Conservation (phyloP, 2,113 vertebrate genomes). For the Aegithalos caudatus region DNA sequence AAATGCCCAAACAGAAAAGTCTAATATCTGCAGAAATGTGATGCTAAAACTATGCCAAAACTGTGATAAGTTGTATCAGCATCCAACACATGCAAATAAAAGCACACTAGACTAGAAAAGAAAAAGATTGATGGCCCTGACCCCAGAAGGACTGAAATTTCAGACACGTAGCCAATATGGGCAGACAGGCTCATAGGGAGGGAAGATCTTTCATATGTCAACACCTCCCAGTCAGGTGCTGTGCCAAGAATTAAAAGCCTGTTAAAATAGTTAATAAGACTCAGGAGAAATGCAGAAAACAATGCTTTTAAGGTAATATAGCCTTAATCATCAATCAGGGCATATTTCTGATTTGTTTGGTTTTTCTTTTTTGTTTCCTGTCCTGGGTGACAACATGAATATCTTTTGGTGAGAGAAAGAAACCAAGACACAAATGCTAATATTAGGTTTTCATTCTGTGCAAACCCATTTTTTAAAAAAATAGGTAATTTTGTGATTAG, state of each 20-base stretch:
- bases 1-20: background rate
- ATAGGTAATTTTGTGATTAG: background rate
- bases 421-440: background rate
- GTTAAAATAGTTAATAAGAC: background rate
- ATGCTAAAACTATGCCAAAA: background rate
- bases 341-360: background rate
- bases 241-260: background rate
- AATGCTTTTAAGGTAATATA: background rate
- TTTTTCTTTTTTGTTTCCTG: background rate
- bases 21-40: background rate
- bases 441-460: background rate
- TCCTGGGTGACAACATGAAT: background rate
- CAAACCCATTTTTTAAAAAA: background rate
- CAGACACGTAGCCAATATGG: background rate
- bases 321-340: background rate
- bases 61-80: background rate
- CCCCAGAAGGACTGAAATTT: background rate
- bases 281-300: background rate
- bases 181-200: background rate
- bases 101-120: background rate
- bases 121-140: background rate
- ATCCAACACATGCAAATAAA: background rate
- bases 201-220: background rate
- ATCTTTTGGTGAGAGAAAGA: background rate
- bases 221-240: background rate